Conservation (phyloP, 2,113 vertebrate genomes). For the Camelus dromedarius region DNA sequence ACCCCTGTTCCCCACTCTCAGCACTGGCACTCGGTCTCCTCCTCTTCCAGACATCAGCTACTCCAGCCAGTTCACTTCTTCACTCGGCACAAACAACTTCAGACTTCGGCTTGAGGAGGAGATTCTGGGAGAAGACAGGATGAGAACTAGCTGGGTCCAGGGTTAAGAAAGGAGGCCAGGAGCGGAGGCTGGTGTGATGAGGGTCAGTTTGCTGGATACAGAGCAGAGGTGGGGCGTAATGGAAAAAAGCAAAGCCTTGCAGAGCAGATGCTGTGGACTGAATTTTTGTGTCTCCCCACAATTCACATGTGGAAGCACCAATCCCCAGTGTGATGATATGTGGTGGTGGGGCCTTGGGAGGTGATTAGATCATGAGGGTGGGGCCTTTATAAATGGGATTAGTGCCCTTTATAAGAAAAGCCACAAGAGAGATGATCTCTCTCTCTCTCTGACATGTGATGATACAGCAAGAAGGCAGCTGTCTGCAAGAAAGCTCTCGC, state of each 20-base stretch:
- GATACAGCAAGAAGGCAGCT: background rate
- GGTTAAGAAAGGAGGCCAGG: background rate
- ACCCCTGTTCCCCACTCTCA: no score
- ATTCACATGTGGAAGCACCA: background rate
- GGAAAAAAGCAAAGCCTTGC: background rate
- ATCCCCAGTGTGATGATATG: background rate
- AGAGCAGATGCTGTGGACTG: background rate
- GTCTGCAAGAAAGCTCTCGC: background rate
- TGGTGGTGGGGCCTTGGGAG: background rate
- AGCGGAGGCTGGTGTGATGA: background rate
- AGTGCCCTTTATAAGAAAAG: background rate
- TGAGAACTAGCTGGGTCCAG: background rate
- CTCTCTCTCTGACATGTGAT: background rate
- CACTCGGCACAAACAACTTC: background rate
- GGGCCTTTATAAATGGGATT: background rate
- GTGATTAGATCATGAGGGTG: background rate
- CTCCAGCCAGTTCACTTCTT: background rate
- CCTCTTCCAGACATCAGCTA: background rate
- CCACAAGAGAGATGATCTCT: background rate
- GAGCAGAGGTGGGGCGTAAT: background rate
- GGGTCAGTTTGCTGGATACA: background rate
- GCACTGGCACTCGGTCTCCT: no score
- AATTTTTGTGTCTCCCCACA: background rate
- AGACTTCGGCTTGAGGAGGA: background rate
- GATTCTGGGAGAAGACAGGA: background rate